Conservation (phyloP, 2,113 vertebrate species). For the Phyllostomus hastatus region DNA sequence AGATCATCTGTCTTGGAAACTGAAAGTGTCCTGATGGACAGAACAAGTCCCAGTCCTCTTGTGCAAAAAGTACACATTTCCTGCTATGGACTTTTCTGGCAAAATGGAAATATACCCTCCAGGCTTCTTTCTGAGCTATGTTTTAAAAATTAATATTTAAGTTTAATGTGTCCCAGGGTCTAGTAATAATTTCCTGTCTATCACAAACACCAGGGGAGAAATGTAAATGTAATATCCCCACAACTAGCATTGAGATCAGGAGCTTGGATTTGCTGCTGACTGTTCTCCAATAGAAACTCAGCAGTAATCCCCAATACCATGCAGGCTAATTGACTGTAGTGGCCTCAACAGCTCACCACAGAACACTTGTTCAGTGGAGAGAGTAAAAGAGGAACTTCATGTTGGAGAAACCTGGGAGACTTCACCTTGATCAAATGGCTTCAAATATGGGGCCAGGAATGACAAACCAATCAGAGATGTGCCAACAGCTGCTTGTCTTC, state of each 20-base stretch:
- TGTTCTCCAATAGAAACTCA: not conserved
- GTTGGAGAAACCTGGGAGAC: not conserved
- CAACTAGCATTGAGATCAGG: not conserved
- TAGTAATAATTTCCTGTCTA: not conserved
- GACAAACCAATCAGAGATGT: not conserved
- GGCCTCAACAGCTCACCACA: no score
- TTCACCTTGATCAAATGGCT: not conserved
- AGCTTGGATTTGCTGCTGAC: not conserved
- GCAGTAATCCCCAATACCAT: accelerated
- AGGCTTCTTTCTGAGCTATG: not conserved
- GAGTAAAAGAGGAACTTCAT: not conserved
- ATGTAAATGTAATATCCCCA: no score
- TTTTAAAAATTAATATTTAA: not conserved
- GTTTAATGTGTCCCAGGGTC: not conserved
- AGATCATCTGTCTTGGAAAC: not conserved
- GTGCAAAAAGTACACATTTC: not conserved
- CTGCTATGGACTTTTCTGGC: not conserved
- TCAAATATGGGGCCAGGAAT: no score
- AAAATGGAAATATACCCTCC: not conserved
- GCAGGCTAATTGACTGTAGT: not conserved
- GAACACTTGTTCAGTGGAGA: not conserved
- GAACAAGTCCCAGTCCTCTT: not conserved
- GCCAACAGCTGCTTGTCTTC: not conserved
- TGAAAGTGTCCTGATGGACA: not conserved
- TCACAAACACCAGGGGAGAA: not conserved